Evolutionary conservation across 2,113 vertebrate species (phyloP), one percentile per base, ranked within the genome.

Genomic region (Corythaeola cristata): DNA sequence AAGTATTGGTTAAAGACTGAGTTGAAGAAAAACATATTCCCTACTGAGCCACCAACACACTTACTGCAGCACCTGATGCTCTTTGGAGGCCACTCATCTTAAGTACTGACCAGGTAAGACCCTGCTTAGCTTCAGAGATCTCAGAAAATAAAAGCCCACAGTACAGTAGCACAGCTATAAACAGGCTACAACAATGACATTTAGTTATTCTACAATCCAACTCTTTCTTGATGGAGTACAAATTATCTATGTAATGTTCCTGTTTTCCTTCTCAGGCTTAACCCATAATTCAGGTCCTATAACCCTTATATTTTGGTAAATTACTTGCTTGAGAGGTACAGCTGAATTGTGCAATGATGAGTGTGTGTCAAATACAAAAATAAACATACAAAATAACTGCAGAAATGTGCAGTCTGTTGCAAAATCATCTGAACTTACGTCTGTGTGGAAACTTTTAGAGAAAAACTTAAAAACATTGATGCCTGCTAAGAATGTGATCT

Each of bases 101-200:
- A 96, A 96, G 92, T 69, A 93, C 59, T 97, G 93, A 97, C 44
- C 96, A 96, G 63, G 86, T 85, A 96, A 95, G 96, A 92, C 94
- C 95, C 96, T 97, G 96, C 49, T 96, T 77, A 97, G 84, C 93
- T 95, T 94, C 95, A 97, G 74, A 91, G 78, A 68, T 88, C 62
- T 88, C 92, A 96, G 67, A 91, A 97, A 91, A 96, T 84, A 97
- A 96, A 95, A 96, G 95, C 90, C 66, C 96, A 93, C 49, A 95
- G 93, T 92, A 97, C 62, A 96, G 72, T 89, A 91, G 96, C 75
- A 96, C 62, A 96, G 90, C 96, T 97, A 95, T 64, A 95, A 95
- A 92, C 69, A 96, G 96, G 71, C 95, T 89, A 95, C 92, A 95
- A 95, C 78, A 96, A 91, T 35, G 52, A 89, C 33, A 84, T 45